These are phyloP conservation scores for Callithrix jacchus DNA, from an alignment of 2,113 vertebrate species.

Conservation along the genomic window DNA sequence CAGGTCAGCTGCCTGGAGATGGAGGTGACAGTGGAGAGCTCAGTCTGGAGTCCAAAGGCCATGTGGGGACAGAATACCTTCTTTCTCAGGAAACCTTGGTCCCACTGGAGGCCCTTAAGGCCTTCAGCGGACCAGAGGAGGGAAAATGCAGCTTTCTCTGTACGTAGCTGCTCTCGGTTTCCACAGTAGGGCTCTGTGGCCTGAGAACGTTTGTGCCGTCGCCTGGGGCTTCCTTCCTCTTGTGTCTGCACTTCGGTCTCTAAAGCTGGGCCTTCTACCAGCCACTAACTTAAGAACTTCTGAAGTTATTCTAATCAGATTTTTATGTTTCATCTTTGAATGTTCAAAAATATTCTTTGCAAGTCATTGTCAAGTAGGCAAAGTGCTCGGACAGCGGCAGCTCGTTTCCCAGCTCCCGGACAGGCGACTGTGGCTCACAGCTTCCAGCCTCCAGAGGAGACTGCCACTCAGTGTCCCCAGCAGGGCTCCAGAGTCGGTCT, in stretches of 20 bases:
- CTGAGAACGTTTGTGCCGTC: rapidly evolving
- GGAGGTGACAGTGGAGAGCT: too few species aligned
- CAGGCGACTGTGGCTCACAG: rapidly evolving
- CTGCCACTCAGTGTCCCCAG: neutral
- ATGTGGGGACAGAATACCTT: neutral
- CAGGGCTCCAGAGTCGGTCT: neutral
- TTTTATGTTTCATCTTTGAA: neutral
- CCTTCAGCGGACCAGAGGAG: neutral
- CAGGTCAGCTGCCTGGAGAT: neutral
- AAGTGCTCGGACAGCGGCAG: neutral
- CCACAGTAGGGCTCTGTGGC: rapidly evolving
- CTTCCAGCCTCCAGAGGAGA: neutral
- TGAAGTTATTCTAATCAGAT: neutral
- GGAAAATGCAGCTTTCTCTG: neutral
- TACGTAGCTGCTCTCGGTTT: rapidly evolving
- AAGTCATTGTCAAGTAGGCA: neutral
- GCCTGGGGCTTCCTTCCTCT: neutral
- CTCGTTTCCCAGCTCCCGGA: neutral
- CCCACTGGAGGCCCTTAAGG: neutral
- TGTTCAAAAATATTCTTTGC: neutral
- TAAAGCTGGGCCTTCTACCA: neutral
- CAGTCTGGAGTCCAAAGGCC: neutral
- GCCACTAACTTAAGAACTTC: neutral
- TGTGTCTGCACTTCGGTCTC: neutral
- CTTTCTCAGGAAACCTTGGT: neutral